Base-by-base conservation (phyloP, 1,140 invertebrate genomes). In the Parasteatoda tepidariorum region DNA sequence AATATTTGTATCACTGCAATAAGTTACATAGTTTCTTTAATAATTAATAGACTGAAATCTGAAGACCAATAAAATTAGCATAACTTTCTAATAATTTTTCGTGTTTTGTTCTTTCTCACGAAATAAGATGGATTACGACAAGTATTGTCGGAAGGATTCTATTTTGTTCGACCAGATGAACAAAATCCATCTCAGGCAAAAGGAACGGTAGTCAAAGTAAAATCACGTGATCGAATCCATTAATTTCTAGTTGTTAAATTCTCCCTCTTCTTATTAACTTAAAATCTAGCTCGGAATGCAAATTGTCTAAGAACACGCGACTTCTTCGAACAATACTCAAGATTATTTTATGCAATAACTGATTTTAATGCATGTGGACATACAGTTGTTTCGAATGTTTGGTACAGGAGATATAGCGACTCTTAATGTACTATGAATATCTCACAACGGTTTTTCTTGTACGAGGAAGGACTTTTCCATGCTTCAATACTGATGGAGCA, bases 181-280 rank as follows among this genome's bases (percentile, higher is more conserved):
- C 1, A 48, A 48, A 13, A 67, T 48, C 28, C 59, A 33, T n/a
- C 31, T 41, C 57, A 61, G 26, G 48, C 24, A 41, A 54, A 57
- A 15, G 41, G 64, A 68, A 79, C 41, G 26, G 38, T 34, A 68
- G 64, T 61, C 54, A 59, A 79, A 79, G 54, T 68, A 79, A 79
- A 79, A 67, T 79, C 31, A 79, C 76, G 76, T 79, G 76, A 79
- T 79, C 57, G 62, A 68, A 31, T 13, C 48, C 48, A 79, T 79
- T 79, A 68, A 79, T 79, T 79, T 68, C 30, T 31, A 68, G 76
- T 68, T 68, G 76, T 79, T 68, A 79, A 31, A 34, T n/a, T n/a
- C n/a, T 68, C 64, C 64, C 61, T 26, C 48, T 79, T 78, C 34
- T 68, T 79, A 57, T 55, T 68, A 59, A 48, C 74, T 64, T 3